Percentiles rank a stretch among this genome's conserved stretches.
phyloP scores from a whole-genome alignment of 2,113 vertebrate genomes.

The Psittacara wagleri region DNA sequence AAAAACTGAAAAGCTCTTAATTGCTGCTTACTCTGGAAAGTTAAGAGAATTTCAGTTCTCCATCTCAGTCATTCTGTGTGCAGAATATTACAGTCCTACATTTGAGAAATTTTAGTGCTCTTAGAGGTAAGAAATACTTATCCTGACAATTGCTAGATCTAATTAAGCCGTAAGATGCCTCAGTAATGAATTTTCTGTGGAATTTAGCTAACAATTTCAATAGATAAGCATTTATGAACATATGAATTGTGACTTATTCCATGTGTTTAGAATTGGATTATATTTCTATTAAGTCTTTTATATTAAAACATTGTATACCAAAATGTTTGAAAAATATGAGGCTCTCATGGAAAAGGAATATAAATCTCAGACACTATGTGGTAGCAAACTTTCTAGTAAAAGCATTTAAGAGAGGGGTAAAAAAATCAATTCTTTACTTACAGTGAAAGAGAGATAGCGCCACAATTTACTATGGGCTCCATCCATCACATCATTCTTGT shows the following conservation, averaged over 20 bases:
- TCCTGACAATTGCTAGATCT: neutral
- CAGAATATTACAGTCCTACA: neutral
- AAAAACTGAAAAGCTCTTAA: neutral
- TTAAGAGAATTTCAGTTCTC: neutral
- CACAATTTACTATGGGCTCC: neutral
- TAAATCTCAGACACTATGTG: neutral
- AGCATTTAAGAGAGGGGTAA: neutral
- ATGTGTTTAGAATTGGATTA: neutral
- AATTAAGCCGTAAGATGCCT: neutral
- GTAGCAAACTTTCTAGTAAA: neutral
- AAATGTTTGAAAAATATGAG: neutral
- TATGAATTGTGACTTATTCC: neutral
- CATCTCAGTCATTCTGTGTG: neutral
- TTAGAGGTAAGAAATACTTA: neutral
- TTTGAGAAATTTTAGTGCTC: neutral
- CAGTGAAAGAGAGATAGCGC: neutral
- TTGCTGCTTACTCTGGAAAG: neutral
- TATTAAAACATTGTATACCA: neutral
- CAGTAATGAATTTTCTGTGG: neutral
- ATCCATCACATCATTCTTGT: neutral
- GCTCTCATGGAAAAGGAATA: neutral
- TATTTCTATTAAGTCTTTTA: neutral
- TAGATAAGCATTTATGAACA: neutral
- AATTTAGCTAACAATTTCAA: neutral
- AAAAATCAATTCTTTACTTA: neutral